Percentiles rank a stretch among this genome's conserved stretches.
Conservation (phyloP, 1,140 invertebrate genomes). For the Campoletis sonorensis region DNA sequence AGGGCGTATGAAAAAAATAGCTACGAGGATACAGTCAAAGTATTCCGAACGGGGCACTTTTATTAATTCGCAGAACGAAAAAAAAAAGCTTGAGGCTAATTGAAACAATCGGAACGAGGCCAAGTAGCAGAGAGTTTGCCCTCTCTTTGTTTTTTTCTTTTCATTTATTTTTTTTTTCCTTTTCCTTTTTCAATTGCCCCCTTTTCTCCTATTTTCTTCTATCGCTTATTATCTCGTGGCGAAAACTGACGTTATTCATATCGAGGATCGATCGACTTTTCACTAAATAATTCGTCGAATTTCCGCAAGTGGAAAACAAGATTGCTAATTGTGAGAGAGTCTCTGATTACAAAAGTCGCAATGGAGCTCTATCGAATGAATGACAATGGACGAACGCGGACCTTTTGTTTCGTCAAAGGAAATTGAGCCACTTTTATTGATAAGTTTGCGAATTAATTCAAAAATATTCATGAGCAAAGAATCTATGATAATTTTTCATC, state of each 20-base stretch:
- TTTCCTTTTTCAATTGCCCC: too few species aligned
- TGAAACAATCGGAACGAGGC: slow-evolving; percentile 44
- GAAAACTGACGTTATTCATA: not conserved
- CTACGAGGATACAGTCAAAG: not conserved
- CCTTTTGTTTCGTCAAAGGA: not conserved
- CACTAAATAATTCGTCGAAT: slow-evolving; percentile 8
- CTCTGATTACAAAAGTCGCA: not conserved
- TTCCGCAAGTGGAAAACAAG: not conserved
- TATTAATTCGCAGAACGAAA: slow-evolving; percentile 38
- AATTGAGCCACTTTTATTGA: not conserved
- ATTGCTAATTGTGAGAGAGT: not conserved
- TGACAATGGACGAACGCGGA: not conserved
- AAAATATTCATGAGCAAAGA: too few species aligned
- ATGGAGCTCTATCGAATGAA: not conserved
- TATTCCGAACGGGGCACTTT: slow-evolving; percentile 28
- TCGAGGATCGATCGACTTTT: slow-evolving; percentile 6
- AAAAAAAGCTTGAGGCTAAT: slow-evolving; percentile 39
- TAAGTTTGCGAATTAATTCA: too few species aligned
- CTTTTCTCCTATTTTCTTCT: slow-evolving; percentile 1
- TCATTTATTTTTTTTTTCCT: not conserved
- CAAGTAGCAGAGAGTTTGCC: slow-evolving; percentile 3
- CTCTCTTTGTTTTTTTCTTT: not conserved
- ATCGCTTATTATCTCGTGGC: slow-evolving; percentile 4
- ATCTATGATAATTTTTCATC: too few species aligned
- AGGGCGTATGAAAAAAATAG: not conserved